These are phyloP conservation scores for Halcyon malimbica DNA, from an alignment of 2,113 vertebrate genomes.

Conservation along the genomic window DNA sequence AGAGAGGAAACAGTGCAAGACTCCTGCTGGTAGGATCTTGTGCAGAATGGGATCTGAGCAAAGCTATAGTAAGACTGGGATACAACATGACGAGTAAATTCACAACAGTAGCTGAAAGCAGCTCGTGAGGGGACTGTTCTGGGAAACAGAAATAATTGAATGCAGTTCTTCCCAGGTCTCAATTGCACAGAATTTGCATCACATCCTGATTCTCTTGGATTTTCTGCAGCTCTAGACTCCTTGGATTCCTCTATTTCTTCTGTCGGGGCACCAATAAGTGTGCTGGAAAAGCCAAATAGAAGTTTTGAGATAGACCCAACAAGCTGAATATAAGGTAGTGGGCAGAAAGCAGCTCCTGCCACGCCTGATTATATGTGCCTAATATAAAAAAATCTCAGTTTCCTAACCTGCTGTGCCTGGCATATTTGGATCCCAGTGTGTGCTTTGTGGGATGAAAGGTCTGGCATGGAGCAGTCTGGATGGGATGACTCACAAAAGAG, in stretches of 20 bases:
- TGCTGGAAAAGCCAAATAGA: neutral
- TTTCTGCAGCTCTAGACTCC: neutral
- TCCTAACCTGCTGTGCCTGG: slow-evolving; percentile 13
- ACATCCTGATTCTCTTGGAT: neutral
- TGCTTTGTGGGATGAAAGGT: neutral
- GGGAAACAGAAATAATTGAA: neutral
- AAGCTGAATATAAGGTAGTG: neutral
- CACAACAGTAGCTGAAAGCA: neutral
- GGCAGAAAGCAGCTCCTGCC: neutral
- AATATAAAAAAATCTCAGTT: neutral
- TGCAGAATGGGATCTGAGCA: neutral
- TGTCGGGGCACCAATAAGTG: neutral
- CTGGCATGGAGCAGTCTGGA: neutral
- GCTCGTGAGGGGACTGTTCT: neutral
- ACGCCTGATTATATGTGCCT: neutral
- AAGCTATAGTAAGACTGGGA: neutral
- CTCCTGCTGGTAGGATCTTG: rapidly evolving
- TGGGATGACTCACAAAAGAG: slow-evolving; percentile 3
- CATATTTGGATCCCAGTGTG: neutral
- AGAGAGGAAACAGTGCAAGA: neutral
- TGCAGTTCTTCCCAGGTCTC: neutral
- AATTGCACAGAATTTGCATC: neutral
- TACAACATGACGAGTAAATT: neutral
- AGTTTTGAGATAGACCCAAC: neutral
- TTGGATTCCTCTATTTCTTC: neutral